Evolutionary conservation across 1,140 invertebrate genomes (phyloP).

Genomic region (Octopus bimaculoides): DNA sequence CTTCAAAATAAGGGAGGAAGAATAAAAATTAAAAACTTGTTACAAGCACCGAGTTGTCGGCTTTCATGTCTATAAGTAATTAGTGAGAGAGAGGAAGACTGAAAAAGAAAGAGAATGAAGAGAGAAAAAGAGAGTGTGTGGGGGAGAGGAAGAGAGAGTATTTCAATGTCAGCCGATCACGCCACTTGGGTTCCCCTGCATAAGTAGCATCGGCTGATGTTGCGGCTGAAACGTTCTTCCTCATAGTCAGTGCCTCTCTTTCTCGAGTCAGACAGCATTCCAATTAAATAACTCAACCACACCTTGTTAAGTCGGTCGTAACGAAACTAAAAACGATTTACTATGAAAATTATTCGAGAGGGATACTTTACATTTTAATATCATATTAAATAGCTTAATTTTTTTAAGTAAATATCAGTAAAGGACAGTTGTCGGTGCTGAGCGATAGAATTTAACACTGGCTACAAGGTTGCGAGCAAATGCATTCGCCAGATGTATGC

Average conservation of each 20-base stretch:
- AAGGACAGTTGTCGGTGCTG: no score
- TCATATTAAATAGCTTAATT: not conserved
- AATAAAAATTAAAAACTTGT: not conserved
- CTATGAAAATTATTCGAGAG: not conserved
- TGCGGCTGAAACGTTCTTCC: not conserved
- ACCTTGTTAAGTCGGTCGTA: not conserved
- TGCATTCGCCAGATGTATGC: no score
- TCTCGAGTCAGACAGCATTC: not conserved
- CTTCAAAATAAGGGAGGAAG: not conserved
- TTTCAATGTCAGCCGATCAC: not conserved
- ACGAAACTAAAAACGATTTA: not conserved
- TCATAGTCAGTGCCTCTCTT: not conserved
- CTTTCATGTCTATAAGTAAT: not conserved
- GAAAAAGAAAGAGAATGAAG: no score
- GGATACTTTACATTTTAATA: not conserved
- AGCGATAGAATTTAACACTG: no score
- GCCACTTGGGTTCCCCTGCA: not conserved
- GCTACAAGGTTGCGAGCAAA: no score
- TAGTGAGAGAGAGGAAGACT: not conserved
- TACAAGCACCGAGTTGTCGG: not conserved
- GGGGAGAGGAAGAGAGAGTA: not conserved
- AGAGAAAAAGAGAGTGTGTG: not conserved
- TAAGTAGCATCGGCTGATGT: conserved; percentile 9
- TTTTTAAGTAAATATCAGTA: no score
- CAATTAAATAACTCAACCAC: not conserved